Evolutionary conservation across 2,113 vertebrate genomes (phyloP).

Genomic region (Brienomyrus brachyistius): DNA sequence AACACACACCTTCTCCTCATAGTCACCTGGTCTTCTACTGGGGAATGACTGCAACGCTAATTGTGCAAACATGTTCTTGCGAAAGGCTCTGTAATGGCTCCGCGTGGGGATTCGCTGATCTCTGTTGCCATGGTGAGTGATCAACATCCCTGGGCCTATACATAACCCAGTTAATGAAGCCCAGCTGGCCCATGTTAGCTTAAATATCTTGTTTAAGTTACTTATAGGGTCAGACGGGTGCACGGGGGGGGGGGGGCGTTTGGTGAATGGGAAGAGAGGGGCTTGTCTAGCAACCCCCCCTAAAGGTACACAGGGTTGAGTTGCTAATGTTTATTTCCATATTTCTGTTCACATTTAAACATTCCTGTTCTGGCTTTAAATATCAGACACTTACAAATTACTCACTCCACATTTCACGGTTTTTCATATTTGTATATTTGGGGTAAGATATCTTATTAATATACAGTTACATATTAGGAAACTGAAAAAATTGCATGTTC

Average conservation of each 20-base stretch:
- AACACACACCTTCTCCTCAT: neutral
- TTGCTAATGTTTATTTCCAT: neutral
- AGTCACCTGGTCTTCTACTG: neutral
- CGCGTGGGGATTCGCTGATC: neutral
- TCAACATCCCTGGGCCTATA: neutral
- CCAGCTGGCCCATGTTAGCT: neutral
- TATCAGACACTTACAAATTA: neutral
- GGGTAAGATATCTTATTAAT: neutral
- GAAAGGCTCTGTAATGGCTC: neutral
- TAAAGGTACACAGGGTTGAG: neutral
- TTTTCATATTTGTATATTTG: neutral
- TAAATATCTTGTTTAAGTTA: neutral
- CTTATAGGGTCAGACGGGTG: neutral
- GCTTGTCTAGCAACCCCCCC: neutral
- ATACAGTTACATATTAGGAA: neutral
- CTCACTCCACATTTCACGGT: neutral
- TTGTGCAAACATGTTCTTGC: neutral
- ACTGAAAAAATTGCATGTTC: neutral
- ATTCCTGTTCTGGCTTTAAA: neutral
- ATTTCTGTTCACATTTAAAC: neutral
- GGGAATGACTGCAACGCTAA: neutral
- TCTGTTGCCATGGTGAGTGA: neutral
- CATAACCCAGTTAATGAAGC: neutral
- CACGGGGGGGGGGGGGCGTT: neutral
- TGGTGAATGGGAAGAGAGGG: neutral